Evolutionary conservation across 2,888 invertebrate genomes (phyloP).

Genomic region (Coenonympha glycerion): DNA sequence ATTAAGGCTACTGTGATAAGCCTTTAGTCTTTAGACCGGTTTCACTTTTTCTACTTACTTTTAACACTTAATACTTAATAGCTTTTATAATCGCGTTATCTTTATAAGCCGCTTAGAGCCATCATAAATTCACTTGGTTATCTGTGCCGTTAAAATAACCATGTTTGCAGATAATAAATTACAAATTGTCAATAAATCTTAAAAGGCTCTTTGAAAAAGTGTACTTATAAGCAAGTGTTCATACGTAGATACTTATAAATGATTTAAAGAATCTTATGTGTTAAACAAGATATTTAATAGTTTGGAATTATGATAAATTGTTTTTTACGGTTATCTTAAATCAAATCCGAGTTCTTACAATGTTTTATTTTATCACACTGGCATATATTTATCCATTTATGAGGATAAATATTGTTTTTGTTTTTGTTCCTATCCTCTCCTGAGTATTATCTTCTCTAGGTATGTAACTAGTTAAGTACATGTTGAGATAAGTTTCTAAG

Average conservation of each 20-base stretch:
- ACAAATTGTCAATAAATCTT: slow-evolving; percentile 3
- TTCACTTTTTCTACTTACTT: slow-evolving; percentile 3
- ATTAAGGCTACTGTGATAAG: neutral
- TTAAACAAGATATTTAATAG: neutral
- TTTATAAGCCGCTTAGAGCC: neutral
- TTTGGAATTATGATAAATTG: neutral
- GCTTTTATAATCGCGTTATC: slow-evolving; percentile 3
- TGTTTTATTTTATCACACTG: too few relatives aligned
- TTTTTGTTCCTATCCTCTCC: too few relatives aligned
- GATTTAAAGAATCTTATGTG: neutral
- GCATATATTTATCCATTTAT: too few relatives aligned
- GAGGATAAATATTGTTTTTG: too few relatives aligned
- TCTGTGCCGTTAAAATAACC: neutral
- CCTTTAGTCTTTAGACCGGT: slow-evolving; percentile 3
- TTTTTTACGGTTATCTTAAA: neutral
- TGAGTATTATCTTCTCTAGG: too few relatives aligned
- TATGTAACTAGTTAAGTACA: too few relatives aligned
- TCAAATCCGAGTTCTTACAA: neutral
- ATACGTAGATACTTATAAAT: neutral
- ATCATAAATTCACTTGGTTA: neutral
- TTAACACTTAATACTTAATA: slow-evolving; percentile 2
- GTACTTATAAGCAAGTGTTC: too few relatives aligned
- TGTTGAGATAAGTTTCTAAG: too few relatives aligned
- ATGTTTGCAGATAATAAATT: slow-evolving; percentile 4
- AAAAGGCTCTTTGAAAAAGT: neutral